A percentile compares a stretch with the other conserved stretches of the same genome.
These are phyloP conservation scores for Muscicapa adusta DNA, from an alignment of 2,113 vertebrate species.

Conservation along the genomic window DNA sequence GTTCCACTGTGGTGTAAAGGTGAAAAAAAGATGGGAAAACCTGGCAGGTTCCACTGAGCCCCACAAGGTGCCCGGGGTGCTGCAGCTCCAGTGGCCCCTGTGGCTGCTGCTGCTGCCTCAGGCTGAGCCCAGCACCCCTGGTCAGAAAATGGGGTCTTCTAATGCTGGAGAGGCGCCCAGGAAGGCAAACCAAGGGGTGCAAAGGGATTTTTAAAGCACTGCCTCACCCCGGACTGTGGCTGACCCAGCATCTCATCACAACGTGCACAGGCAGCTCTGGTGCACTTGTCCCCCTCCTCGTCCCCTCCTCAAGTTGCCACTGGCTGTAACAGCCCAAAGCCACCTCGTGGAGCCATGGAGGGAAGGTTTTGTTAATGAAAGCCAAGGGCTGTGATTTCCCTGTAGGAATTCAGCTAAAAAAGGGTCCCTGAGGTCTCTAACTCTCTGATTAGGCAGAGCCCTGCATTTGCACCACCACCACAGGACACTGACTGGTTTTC, in stretches of 20 bases:
- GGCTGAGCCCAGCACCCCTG: neutral
- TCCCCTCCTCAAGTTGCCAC: neutral
- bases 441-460: neutral
- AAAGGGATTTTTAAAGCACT: neutral
- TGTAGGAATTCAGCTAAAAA: neutral
- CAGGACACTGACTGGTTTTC: neutral
- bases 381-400: neutral
- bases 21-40: neutral
- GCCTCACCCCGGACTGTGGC: neutral
- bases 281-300: fast-evolving
- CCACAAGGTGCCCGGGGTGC: neutral
- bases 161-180: fast-evolving
- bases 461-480: neutral
- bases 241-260: neutral
- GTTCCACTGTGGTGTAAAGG: neutral
- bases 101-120: neutral
- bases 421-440: neutral
- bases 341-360: neutral
- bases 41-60: neutral
- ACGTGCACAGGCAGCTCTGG: neutral
- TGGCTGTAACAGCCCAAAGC: neutral
- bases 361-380: neutral
- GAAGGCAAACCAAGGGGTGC: neutral
- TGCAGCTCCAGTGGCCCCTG: neutral
- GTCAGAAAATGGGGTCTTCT: neutral